Base-by-base conservation (phyloP, 2,113 vertebrate genomes). In the Hippocampus zosterae region DNA sequence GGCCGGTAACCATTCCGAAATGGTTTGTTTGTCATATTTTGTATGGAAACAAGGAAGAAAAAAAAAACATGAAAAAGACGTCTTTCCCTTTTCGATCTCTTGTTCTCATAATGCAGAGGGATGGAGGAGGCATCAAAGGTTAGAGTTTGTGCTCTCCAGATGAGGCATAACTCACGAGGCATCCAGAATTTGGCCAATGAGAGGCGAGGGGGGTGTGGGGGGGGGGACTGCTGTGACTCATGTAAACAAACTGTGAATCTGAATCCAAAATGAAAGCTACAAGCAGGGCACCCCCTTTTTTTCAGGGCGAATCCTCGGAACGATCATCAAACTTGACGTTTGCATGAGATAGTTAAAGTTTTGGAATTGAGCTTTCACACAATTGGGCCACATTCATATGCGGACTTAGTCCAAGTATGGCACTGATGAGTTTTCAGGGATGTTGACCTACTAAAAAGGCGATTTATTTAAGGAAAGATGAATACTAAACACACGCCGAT, bases 41-140 rank as follows among this genome's bases (percentile, higher is more conserved):
- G 70, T 67, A 16, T 44, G 86, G 55, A 55, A n/a, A 2, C 52
- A 6, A 23, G 10, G 52, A 10, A 50, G 13, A 53, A 15, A n/a
- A 18, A 5, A n/a, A 21, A 23, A 23, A 18, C 15, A 18, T 19
- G 15, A 50, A 18, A 7, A 5, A 18, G 21, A 68, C 18, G 76
- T 82, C 83, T 73, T 85, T 81, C 44, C 72, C 59, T 80, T 79
- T 68, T 7, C 23, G 52, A 74, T 83, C 80, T 83, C 80, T 50
- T 71, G 55, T 41, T 9, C 33, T 75, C 63, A 40, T 81, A 75
- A 82, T 72, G 63, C 72, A 33, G 65, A 73, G 65, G 77, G 80
- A 85, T 78, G 60, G 73, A 71, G 73, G 55, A 68, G 70, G 33
- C 12, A 10, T 13, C 55, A 57, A 57, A 57, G 55, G 55, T 57